A percentile compares a stretch with the other conserved stretches of the same genome.
Evolutionary conservation across 2,797 vertebrate species (phyloP).

Genomic region (Argya squamiceps): DNA sequence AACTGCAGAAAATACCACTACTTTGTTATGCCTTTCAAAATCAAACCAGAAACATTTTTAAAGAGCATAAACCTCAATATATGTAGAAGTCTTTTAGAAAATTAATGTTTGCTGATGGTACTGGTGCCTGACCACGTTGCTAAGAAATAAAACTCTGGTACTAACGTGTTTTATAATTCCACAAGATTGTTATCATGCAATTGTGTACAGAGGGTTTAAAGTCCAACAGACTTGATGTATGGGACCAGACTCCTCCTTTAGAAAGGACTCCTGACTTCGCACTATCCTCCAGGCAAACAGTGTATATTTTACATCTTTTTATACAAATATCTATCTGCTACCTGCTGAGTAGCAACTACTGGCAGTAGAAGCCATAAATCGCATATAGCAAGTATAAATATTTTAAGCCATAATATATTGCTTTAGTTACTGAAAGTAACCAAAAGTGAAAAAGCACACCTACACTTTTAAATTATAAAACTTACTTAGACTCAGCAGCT

Average conservation of each 20-base stretch:
- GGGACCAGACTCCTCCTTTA: conserved; percentile 6
- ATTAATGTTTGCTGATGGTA: conserved; percentile 53
- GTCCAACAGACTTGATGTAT: conserved; percentile 50
- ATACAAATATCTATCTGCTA: background rate
- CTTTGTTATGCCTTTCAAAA: background rate
- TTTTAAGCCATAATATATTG: background rate
- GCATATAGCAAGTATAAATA: background rate
- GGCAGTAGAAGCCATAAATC: background rate
- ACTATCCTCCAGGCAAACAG: background rate
- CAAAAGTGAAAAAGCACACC: background rate
- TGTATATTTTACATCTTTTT: background rate
- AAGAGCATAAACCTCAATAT: background rate
- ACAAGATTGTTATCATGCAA: conserved; percentile 58
- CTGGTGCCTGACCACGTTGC: conserved; percentile 42
- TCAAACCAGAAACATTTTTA: background rate
- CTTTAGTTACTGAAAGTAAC: background rate
- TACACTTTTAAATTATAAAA: background rate
- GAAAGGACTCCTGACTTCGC: background rate
- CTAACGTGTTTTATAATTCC: conserved; percentile 65
- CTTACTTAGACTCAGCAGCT: background rate
- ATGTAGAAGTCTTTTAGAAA: conserved; percentile 31
- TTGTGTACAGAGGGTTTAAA: conserved; percentile 65
- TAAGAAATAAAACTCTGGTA: conserved; percentile 63
- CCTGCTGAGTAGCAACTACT: background rate
- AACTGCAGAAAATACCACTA: background rate